Evolutionary conservation across 2,888 invertebrate species (phyloP), one percentile per base, ranked within the genome.

Genomic region (Sericinus montela): DNA sequence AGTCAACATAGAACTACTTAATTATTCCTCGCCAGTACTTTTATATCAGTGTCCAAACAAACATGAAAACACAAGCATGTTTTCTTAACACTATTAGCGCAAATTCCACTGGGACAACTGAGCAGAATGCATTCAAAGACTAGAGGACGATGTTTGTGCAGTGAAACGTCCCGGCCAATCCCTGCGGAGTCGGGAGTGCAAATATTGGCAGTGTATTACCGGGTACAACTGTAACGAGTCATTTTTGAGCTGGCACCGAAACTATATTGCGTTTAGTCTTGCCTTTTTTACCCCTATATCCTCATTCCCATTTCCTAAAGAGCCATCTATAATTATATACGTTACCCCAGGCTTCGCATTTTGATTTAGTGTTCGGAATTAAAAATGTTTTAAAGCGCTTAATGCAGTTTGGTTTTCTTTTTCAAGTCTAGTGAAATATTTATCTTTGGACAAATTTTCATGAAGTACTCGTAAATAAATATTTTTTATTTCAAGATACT

Each of bases 181-280:
- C 73, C 69, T 45, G 46, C 57, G 68, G 78, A 72, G 70, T 67
- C 65, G 65, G 64, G 65, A 63, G 63, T 49, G 65, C 80, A 82
- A 85, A 85, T 84, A 85, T 84, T 82, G 80, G 76, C 73, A 72
- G 65, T 77, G 76, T 80, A 80, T 83, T 81, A 83, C 75, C 63
- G 67, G 66, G 50, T 60, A 64, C 63, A 59, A 61, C 60, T 63
- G 71, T 74, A 79, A 75, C 80, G 68, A 77, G 72, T 74, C 75
- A 72, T 75, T 81, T 69, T 62, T 60, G 62, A 62, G 66, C 63
- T 54, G 55, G 37, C 46, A 48, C 8, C 14, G 34, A 40, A 46
- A 30, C 13, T 29, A 40, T 34, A 36, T 25, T 23, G 32, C 42
- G 14, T 37, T 47, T 13, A 28, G 10, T n/a, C 28, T 36, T 10